Base-by-base conservation (phyloP, 1,140 invertebrate species). In the Psilanteris sp. region DNA sequence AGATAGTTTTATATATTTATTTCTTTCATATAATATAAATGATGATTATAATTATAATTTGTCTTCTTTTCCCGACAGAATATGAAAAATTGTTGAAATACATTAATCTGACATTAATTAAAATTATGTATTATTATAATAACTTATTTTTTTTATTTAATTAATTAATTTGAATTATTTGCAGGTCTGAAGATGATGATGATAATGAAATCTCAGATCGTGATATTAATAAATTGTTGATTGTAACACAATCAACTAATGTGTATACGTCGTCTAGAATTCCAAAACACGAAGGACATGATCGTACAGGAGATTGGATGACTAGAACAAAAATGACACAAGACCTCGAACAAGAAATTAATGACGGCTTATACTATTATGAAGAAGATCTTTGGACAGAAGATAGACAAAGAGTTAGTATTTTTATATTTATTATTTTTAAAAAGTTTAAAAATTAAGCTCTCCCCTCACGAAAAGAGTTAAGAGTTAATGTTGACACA, bases 361-460 rank as follows among this genome's bases (percentile, higher is more conserved):
- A 98, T 82, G 96, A 99, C 89, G 97, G 97, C 4, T 90, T 99
- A 3, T 93, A 92, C 82, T 96, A 96, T 82, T 99, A 99, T 83
- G 97, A 99, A 88, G 94, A 97, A 81, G 95, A 96, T 83, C 88
- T 97, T 18, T 95, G 94, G 94, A 91, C 89, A 11, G 87, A 90
- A 37, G 83, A 88, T 29, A 88, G 78, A 16, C 83, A 85, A 79
- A 78, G 83, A 50, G 86, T 87, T 78, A 83, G 75, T 32, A 18
- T 43, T 48, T 20, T 20, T 20, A 3, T 20, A 20, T 20, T 20
- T 20, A 20, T 20, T 20, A 20, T 20, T 20, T n/a, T n/a, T n/a
- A n/a, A n/a, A n/a, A n/a, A n/a, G n/a, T n/a, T n/a, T n/a, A n/a
- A n/a, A n/a, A n/a, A n/a, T n/a, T n/a, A n/a, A n/a, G n/a, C n/a